phyloP scores from a whole-genome alignment of 2,888 invertebrate genomes.

The Leptinotarsa haldemani region DNA sequence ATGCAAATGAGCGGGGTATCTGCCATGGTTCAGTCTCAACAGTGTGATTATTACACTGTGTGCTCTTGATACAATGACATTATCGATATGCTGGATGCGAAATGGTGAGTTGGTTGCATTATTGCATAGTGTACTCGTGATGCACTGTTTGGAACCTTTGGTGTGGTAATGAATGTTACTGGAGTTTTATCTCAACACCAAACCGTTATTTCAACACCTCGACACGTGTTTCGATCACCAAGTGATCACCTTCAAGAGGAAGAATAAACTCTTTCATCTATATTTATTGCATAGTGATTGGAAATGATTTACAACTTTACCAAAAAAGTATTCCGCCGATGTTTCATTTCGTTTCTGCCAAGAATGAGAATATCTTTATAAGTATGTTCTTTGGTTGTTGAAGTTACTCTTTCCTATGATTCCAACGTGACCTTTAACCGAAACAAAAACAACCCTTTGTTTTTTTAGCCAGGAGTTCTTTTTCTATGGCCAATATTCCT shows the following conservation, averaged over 20 bases:
- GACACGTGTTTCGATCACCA: too few species aligned
- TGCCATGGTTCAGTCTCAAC: background rate
- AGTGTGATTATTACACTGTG: background rate
- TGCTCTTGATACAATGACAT: too few species aligned
- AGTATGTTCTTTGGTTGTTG: background rate
- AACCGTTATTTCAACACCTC: too few species aligned
- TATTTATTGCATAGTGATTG: background rate
- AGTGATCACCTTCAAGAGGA: too few species aligned
- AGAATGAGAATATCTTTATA: background rate
- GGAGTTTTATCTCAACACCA: too few species aligned
- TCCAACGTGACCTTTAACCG: background rate
- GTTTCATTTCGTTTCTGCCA: background rate
- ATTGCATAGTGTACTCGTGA: too few species aligned
- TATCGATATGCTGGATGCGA: too few species aligned
- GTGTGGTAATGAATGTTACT: too few species aligned
- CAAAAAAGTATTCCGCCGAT: background rate
- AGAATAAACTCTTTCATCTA: too few species aligned
- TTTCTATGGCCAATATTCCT: background rate
- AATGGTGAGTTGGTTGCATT: too few species aligned
- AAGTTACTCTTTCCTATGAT: background rate
- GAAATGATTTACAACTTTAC: background rate
- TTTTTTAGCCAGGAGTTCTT: background rate
- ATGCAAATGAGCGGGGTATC: background rate
- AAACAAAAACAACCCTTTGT: background rate
- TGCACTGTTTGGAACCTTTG: too few species aligned